Evolutionary conservation across 2,797 vertebrate genomes (phyloP).

Genomic region (Pristis pectinata): DNA sequence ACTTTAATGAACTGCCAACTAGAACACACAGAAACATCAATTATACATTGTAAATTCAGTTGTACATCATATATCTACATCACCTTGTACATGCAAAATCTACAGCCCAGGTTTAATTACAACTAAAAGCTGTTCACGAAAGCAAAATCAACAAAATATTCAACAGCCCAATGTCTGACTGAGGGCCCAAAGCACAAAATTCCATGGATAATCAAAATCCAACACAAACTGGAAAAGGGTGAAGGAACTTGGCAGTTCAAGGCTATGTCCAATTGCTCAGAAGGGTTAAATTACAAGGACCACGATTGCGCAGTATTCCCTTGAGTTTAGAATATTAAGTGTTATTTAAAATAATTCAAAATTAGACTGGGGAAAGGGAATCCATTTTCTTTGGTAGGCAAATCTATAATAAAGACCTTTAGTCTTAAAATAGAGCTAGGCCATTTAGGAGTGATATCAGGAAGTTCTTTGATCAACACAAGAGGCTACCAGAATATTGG

Average conservation of each 20-base stretch:
- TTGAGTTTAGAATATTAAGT: not conserved
- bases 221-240: not conserved
- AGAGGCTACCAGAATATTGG: too few species aligned
- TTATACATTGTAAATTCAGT: not conserved
- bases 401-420: not conserved
- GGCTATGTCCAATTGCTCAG: not conserved
- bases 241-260: not conserved
- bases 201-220: not conserved
- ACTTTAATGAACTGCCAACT: not conserved
- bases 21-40: not conserved
- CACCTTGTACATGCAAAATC: too few species aligned
- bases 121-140: not conserved
- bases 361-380: not conserved
- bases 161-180: not conserved
- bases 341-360: not conserved
- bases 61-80: not conserved
- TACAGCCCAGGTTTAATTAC: not conserved
- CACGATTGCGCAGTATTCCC: not conserved
- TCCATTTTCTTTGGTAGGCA: not conserved
- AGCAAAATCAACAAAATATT: not conserved
- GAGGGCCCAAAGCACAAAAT: not conserved
- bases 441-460: not conserved
- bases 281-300: not conserved
- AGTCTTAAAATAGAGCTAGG: not conserved
- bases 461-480: not conserved